Conservation (phyloP, 2,888 invertebrate species). For the Plagiodera versicolora region DNA sequence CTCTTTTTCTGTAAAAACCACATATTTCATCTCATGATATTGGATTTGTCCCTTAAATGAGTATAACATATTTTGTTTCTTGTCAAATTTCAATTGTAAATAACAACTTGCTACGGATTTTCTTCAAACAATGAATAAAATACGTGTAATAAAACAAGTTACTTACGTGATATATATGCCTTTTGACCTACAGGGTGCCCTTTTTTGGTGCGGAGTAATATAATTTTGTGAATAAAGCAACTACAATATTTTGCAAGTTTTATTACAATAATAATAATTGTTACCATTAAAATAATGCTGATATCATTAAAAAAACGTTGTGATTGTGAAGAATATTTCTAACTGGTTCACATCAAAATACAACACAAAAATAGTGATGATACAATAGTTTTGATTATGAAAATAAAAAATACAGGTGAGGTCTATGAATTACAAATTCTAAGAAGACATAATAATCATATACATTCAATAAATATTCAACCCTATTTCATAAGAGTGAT, state of each 20-base stretch:
- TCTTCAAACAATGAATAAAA: too few relatives aligned
- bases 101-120: too few relatives aligned
- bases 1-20: constrained; percentile 18
- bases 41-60: neutral
- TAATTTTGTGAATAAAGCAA: constrained; percentile 27
- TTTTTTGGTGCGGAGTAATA: constrained; percentile 16
- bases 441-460: too few relatives aligned
- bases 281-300: constrained; percentile 26
- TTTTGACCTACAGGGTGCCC: neutral
- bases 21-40: neutral
- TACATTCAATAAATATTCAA: too few relatives aligned
- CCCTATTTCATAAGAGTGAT: too few relatives aligned
- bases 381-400: neutral
- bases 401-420: neutral
- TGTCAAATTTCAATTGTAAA: too few relatives aligned
- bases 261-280: constrained; percentile 30
- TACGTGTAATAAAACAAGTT: constrained; percentile 5
- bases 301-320: constrained; percentile 21
- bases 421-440: neutral
- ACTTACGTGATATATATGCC: constrained; percentile 21
- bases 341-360: constrained; percentile 7
- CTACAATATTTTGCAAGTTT: constrained; percentile 31
- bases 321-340: constrained; percentile 1
- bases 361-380: constrained; percentile 8
- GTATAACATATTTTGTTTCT: too few relatives aligned